A percentile compares a stretch with the other conserved stretches of the same genome.
These are phyloP conservation scores for Phenganax stokvisi DNA, from an alignment of 92 coral and sea anemone genomes.

Conservation along the genomic window DNA sequence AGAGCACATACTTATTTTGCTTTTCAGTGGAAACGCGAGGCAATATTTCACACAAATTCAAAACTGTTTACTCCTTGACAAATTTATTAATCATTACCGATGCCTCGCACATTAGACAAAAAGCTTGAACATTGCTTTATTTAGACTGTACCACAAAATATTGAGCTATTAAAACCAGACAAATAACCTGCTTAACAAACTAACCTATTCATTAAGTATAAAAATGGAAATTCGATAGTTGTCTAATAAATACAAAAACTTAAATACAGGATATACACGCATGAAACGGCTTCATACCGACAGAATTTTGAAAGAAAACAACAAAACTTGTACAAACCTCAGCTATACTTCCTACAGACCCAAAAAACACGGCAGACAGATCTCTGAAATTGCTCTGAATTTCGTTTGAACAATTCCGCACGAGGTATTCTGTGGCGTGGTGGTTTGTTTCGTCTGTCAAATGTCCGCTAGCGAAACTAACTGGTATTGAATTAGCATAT, in stretches of 20 bases:
- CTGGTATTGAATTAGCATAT: background rate
- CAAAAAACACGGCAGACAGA: background rate
- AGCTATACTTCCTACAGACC: background rate
- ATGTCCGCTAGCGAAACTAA: background rate
- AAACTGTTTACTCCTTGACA: too few relatives aligned
- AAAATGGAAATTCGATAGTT: background rate
- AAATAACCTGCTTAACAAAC: background rate
- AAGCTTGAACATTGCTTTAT: background rate
- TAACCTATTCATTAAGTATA: background rate
- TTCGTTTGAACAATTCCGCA: background rate
- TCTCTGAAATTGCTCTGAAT: background rate
- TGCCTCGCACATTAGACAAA: background rate
- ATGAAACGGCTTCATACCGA: background rate
- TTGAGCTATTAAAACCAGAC: background rate
- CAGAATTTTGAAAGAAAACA: background rate
- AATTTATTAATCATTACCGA: too few relatives aligned
- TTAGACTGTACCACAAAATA: too few relatives aligned
- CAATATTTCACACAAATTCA: too few relatives aligned
- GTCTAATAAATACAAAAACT: background rate
- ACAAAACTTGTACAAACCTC: background rate
- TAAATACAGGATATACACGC: background rate
- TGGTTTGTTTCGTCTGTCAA: conserved; percentile 8
- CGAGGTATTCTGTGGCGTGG: background rate
- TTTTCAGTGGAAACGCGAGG: too few relatives aligned
- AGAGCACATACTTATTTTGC: too few relatives aligned